Percentiles rank a stretch among this genome's conserved stretches.
Conservation (phyloP, 2,797 vertebrate genomes). For the Gymnodraco acuticeps region DNA sequence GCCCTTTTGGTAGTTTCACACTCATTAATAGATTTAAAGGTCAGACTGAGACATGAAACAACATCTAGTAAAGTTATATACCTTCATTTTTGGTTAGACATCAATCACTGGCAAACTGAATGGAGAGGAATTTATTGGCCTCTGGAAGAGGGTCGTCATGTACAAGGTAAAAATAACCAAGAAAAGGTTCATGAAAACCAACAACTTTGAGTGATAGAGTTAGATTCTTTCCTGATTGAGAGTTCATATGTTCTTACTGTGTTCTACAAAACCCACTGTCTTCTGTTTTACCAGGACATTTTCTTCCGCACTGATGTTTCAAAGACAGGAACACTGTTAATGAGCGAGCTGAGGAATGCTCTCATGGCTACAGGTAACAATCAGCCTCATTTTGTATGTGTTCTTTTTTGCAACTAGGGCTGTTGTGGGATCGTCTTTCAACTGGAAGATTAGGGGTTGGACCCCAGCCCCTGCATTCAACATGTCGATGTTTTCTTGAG, state of each 20-base stretch:
- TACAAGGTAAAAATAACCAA: conserved; percentile 62
- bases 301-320: conserved; percentile 65
- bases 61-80: not conserved
- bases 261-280: not conserved
- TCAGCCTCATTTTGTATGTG: not conserved
- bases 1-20: not conserved
- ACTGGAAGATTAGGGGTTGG: no score
- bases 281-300: conserved; percentile 58
- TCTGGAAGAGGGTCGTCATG: conserved; percentile 62
- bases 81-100: conserved; percentile 62
- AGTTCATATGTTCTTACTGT: conserved; percentile 2
- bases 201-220: not conserved
- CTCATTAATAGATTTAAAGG: not conserved
- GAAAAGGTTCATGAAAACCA: not conserved
- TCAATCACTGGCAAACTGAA: conserved; percentile 70
- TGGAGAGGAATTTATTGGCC: conserved; percentile 56
- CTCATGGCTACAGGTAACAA: conserved; percentile 63
- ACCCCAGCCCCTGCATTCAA: no score
- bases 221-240: not conserved
- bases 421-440: no score
- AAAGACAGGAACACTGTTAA: conserved; percentile 55
- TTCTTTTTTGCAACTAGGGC: not conserved
- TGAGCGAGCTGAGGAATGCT: conserved; percentile 69
- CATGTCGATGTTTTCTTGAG: no score
- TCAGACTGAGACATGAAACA: not conserved